Conservation (phyloP, 2,113 vertebrate species). For the Diadophis punctatus region DNA sequence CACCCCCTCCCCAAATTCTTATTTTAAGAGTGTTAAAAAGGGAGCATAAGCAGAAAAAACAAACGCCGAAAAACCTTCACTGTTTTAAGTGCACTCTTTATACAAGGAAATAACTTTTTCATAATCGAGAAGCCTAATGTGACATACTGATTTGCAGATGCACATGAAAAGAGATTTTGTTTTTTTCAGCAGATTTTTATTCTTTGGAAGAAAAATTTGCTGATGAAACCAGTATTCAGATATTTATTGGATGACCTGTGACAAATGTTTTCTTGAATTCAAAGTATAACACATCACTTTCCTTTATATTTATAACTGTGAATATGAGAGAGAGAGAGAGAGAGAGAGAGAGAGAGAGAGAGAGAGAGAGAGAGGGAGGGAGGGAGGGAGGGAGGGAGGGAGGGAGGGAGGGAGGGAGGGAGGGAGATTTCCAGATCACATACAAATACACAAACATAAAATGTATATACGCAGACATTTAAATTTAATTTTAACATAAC, state of each 20-base stretch:
- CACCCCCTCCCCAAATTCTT: not conserved
- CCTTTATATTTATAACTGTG: constrained; percentile 15
- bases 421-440: too few species aligned
- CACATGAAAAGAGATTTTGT: not conserved
- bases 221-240: constrained; percentile 7
- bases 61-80: not conserved
- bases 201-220: constrained; percentile 34
- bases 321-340: too few species aligned
- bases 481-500: not conserved
- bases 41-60: not conserved
- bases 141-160: not conserved
- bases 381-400: too few species aligned
- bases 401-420: too few species aligned
- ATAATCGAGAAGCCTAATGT: not conserved
- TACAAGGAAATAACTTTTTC: not conserved
- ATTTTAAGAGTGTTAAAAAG: not conserved
- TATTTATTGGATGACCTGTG: constrained; percentile 23
- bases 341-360: too few species aligned
- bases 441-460: not conserved
- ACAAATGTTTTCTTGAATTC: constrained; percentile 10
- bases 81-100: not conserved
- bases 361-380: too few species aligned
- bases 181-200: constrained; percentile 29
- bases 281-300: constrained; percentile 25
- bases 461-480: not conserved